Evolutionary conservation across 2,797 vertebrate genomes (phyloP).

Genomic region (Acomys russatus): DNA sequence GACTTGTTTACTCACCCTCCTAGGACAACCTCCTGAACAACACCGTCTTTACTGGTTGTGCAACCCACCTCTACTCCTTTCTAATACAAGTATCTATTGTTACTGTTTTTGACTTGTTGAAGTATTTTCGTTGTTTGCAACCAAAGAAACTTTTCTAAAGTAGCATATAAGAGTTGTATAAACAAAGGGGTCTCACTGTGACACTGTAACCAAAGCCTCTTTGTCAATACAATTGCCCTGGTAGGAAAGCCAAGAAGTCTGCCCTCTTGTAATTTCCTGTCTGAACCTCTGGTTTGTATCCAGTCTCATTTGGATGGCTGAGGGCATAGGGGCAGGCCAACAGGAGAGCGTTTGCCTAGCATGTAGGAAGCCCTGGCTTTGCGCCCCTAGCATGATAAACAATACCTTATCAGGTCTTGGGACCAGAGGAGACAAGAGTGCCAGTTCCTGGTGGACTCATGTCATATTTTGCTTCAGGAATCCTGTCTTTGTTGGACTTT

Average conservation of each 20-base stretch:
- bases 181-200: background rate
- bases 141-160: background rate
- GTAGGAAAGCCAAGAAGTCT: background rate
- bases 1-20: background rate
- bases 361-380: background rate
- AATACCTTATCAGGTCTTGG: background rate
- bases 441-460: background rate
- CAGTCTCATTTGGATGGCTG: background rate
- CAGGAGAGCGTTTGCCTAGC: background rate
- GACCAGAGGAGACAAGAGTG: background rate
- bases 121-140: conserved; percentile 51
- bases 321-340: background rate
- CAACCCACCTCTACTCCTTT: conserved; percentile 11
- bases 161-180: background rate
- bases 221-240: background rate
- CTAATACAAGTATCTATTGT: background rate
- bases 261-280: background rate
- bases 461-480: background rate
- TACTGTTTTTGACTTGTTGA: background rate
- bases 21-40: background rate
- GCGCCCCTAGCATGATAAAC: background rate
- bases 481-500: background rate
- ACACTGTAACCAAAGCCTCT: background rate
- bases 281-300: conserved; percentile 38
- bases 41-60: conserved; percentile 53